Evolutionary conservation across 2,113 vertebrate genomes (phyloP).

Genomic region (Madoqua kirkii): DNA sequence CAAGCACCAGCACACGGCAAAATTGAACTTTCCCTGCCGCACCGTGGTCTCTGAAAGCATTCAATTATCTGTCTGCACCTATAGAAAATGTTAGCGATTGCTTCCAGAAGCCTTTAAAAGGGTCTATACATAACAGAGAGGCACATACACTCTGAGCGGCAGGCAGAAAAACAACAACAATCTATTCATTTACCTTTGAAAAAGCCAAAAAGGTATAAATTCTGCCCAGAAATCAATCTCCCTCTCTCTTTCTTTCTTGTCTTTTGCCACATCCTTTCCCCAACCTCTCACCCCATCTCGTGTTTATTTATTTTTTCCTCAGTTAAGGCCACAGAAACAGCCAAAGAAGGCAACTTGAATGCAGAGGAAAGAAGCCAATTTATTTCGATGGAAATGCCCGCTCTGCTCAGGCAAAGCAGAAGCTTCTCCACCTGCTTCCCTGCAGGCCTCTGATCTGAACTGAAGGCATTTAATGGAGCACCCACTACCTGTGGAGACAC

Average conservation of each 20-base stretch:
- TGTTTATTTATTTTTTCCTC: conserved; percentile 60
- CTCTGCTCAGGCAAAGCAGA: neutral
- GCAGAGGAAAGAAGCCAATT: neutral
- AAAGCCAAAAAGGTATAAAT: conserved; percentile 51
- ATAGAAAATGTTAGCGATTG: conserved; percentile 74
- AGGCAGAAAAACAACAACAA: conserved; percentile 47
- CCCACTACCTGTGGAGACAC: neutral
- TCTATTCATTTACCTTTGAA: conserved; percentile 67
- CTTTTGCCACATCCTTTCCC: conserved; percentile 37
- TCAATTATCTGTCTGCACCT: conserved; percentile 78
- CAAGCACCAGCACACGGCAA: conserved; percentile 41
- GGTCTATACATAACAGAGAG: conserved; percentile 63
- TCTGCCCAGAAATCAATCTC: neutral
- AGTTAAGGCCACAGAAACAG: neutral
- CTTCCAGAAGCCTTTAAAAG: conserved; percentile 79
- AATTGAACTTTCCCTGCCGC: conserved; percentile 75
- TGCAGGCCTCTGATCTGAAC: rapidly evolving
- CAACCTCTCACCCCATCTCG: conserved; percentile 44
- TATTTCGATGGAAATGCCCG: neutral
- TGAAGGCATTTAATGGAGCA: neutral
- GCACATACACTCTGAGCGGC: neutral
- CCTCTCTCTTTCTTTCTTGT: conserved; percentile 28
- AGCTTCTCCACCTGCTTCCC: neutral
- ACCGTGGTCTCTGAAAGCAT: conserved; percentile 74
- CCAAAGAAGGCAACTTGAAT: neutral